These are phyloP conservation scores for Thripadectes ignobilis DNA, from an alignment of 2,797 vertebrate genomes.

Conservation along the genomic window DNA sequence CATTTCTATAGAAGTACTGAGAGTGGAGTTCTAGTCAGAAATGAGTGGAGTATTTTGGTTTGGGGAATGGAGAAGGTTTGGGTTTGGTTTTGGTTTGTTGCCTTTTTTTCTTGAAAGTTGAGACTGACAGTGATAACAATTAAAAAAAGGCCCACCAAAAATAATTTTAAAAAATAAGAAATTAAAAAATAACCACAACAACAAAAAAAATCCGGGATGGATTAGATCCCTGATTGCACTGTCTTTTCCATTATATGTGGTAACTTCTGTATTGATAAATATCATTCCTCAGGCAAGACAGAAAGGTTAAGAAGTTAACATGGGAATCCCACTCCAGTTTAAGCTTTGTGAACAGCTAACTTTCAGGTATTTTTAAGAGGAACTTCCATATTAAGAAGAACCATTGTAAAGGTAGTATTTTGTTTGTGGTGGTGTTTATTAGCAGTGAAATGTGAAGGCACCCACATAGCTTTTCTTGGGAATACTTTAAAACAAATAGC, in stretches of 20 bases:
- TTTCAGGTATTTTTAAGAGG: background rate
- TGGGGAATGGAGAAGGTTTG: fast-evolving
- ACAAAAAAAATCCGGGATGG: background rate
- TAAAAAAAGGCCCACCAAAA: background rate
- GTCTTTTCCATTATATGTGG: background rate
- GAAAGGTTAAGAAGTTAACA: background rate
- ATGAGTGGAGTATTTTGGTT: background rate
- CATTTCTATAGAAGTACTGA: background rate
- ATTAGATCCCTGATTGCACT: background rate
- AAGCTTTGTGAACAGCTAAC: background rate
- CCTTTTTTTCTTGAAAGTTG: background rate
- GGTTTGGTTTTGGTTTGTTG: background rate
- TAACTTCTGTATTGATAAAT: background rate
- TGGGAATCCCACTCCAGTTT: background rate
- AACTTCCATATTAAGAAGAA: background rate
- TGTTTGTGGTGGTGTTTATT: background rate
- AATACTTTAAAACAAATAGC: background rate
- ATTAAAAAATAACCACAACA: background rate
- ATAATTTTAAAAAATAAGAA: background rate
- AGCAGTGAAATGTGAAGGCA: background rate
- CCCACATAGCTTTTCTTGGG: background rate
- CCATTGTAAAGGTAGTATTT: background rate
- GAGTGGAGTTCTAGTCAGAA: background rate
- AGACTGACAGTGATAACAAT: background rate
- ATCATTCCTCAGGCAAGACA: background rate